Conservation (phyloP, 2,888 invertebrate genomes). For the Tenthredo livida region DNA sequence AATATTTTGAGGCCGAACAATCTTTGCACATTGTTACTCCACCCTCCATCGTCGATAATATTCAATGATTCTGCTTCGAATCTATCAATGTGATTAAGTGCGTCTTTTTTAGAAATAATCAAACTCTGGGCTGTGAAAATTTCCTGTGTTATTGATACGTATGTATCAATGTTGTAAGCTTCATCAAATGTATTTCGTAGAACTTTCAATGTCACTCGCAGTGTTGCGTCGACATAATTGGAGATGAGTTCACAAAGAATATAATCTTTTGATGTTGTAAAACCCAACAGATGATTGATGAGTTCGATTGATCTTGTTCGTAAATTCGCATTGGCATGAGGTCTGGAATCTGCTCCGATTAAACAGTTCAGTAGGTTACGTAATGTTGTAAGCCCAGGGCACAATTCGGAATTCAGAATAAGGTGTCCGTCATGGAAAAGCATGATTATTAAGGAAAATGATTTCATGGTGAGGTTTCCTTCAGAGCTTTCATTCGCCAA, state of each 20-base stretch:
- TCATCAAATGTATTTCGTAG: constrained; percentile 56
- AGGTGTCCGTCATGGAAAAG: constrained; percentile 66
- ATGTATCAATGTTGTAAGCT: constrained; percentile 58
- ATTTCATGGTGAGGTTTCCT: constrained; percentile 56
- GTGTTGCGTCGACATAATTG: constrained; percentile 54
- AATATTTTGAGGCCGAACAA: constrained; percentile 63
- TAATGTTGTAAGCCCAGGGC: constrained; percentile 57
- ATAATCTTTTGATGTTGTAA: constrained; percentile 47
- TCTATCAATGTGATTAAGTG: constrained; percentile 34
- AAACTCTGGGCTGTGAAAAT: constrained; percentile 13
- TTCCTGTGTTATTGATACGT: constrained; percentile 41
- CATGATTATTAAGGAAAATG: constrained; percentile 64
- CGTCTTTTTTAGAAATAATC: background rate
- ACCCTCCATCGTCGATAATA: constrained; percentile 56
- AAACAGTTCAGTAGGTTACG: constrained; percentile 61
- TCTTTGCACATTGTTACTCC: constrained; percentile 56
- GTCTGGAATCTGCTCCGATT: constrained; percentile 64
- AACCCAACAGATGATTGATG: constrained; percentile 60
- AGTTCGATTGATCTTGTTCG: constrained; percentile 62
- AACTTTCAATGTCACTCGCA: constrained; percentile 61
- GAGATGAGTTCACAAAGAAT: constrained; percentile 53
- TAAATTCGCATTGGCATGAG: constrained; percentile 64
- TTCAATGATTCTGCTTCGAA: constrained; percentile 52
- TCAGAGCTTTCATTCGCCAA: constrained; percentile 38
- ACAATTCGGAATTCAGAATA: constrained; percentile 59